Base-by-base conservation (phyloP, 2,797 vertebrate species). In the Lacerta viridis region DNA sequence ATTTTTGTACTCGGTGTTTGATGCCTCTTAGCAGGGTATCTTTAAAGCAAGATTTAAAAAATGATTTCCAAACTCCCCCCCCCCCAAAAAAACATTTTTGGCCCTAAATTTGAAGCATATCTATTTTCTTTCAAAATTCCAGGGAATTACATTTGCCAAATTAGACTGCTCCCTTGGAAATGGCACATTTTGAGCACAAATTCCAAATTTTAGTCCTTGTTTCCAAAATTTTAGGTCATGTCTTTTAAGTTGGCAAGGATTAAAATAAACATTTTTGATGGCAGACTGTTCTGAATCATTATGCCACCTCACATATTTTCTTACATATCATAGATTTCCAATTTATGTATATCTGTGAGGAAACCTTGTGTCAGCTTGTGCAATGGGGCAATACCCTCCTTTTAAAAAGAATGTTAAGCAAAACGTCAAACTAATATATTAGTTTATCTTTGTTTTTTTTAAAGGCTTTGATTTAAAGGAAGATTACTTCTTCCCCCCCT, bases 1-100 rank as follows among this genome's bases (percentile, higher is more conserved):
- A 93, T 94, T 94, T 94, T 92, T 91, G 90, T 93, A 95, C 94
- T 93, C 91, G 88, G 87, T 93, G 89, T 93, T 94, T 92, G 91
- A 94, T 92, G 91, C 95, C 93, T 95, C 94, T 94, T 93, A 94
- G 95, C 96, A 96, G 95, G 94, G 94, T 95, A 95, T 95, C 95
- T 94, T 96, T 94, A 94, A 94, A 94, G 91, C 94, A 95, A 94
- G 93, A 91, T 95, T 94, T 1, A 89, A 89, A 92, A 92, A 93
- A 89, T 87, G 86, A 72, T 94, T 93, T 84, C 43, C n/a, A 91
- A 41, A 61, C 50, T 83, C 3, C 69, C 29, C 27, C 3, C 10
- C 23, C 89, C 91, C 72, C 3, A 13, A 33, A 33, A 33, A 33
- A 33, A 55, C 50, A 55, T 72, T 72, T 59, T 79, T 92, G 82